phyloP scores from a whole-genome alignment of 2,113 vertebrate genomes.

The Furnarius figulus region DNA sequence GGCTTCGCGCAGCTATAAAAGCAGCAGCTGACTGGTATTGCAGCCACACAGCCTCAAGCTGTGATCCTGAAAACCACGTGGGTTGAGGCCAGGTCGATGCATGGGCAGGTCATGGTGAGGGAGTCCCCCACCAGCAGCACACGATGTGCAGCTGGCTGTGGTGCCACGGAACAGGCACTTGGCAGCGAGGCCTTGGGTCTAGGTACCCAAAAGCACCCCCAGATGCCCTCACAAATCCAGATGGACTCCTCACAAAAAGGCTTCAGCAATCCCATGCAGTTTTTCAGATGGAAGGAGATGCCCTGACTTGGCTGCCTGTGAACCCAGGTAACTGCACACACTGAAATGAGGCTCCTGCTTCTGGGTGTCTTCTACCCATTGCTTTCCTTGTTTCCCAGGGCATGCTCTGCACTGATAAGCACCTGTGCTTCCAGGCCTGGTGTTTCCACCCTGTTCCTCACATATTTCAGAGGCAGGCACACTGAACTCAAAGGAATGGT shows the following conservation, averaged over 20 bases:
- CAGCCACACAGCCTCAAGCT: neutral
- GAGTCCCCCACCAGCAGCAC: too few species aligned
- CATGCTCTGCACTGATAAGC: too few species aligned
- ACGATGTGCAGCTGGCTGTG: accelerated
- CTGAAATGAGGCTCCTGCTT: neutral
- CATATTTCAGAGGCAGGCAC: accelerated
- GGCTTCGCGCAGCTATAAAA: neutral
- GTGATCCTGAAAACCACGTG: accelerated
- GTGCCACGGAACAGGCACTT: accelerated
- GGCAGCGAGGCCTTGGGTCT: accelerated
- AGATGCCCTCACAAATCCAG: accelerated
- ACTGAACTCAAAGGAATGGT: accelerated
- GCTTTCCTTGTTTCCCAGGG: neutral
- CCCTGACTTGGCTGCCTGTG: accelerated
- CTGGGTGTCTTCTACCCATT: accelerated
- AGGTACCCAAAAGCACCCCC: accelerated
- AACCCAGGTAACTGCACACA: neutral
- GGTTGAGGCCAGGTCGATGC: accelerated
- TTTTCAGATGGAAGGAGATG: neutral
- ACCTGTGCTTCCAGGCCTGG: neutral
- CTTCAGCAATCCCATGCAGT: accelerated
- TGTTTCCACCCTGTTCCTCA: neutral
- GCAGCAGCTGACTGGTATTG: neutral
- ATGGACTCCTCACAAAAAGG: accelerated
- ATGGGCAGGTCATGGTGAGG: accelerated